Evolutionary conservation across 2,113 vertebrate species (phyloP), one percentile per base, ranked within the genome.

Genomic region (Colinus virginianus): DNA sequence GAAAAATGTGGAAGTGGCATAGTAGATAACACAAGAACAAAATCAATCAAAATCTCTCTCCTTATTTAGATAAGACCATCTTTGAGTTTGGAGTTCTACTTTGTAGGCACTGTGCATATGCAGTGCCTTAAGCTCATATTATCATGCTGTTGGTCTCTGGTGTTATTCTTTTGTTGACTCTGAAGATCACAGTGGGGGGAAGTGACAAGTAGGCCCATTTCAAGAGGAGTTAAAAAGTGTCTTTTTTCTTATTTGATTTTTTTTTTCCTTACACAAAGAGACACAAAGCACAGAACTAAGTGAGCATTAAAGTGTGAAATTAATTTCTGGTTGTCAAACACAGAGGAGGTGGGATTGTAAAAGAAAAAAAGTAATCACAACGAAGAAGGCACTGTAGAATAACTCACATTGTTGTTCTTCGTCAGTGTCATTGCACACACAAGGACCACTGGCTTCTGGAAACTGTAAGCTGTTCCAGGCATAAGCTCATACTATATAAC

Each of bases 231-330:
- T 82, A 48, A 76, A 63, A 86, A 81, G 30, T 45, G 36, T 19
- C 21, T 84, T 85, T 85, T 92, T 90, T 86, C 30, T 84, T 79
- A 42, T 77, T 90, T 87, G 82, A 90, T 93, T 93, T 7, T 82
- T 88, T 18, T 82, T 66, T 63, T 85, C 26, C 21, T 84, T 81
- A n/a, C 18, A 56, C 38, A 61, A 62, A 68, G 43, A 64, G 90
- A 30, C 13, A 59, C 38, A 61, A 66, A 69, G 36, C 64, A 93
- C 69, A 36, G 26, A 87, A 84, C 23, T 86, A 93, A 95, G 79
- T 75, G 75, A 84, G 66, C 90, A 76, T 88, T 94, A 93, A 97
- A 93, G 93, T 92, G 84, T 93, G 87, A 95, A 96, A 96, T 95
- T 94, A 96, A 91, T 91, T 96, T 96, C 78, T 90, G 78, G 61